These are phyloP conservation scores for Drosophila emarginata DNA, from an alignment of 2,888 invertebrate species.

Conservation along the genomic window DNA sequence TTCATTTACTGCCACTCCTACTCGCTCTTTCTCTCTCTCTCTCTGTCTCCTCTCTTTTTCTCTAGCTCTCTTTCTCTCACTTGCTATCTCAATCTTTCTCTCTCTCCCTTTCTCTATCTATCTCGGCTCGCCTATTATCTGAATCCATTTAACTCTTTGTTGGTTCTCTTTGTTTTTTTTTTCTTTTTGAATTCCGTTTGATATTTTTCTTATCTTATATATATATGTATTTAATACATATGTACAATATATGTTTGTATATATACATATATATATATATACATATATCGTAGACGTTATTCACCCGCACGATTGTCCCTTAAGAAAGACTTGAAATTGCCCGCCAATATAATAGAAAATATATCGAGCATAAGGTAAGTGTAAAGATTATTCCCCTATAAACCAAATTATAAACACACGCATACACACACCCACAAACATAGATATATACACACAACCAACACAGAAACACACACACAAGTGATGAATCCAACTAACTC, in stretches of 20 bases:
- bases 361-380: conserved; percentile 90
- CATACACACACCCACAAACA: conserved; percentile 27
- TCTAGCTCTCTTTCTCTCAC: neutral
- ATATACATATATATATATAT: conserved; percentile 37
- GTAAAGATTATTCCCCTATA: conserved; percentile 2
- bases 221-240: conserved; percentile 33
- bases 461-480: neutral
- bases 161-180: conserved; percentile 49
- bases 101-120: neutral
- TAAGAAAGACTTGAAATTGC: conserved; percentile 91
- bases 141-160: conserved; percentile 36
- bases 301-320: conserved; percentile 92
- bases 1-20: neutral
- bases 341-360: conserved; percentile 90
- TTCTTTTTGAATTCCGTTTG: conserved; percentile 67
- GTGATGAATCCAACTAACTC: neutral
- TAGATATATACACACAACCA: conserved; percentile 17
- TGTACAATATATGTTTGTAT: conserved; percentile 22
- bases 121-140: neutral
- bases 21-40: neutral
- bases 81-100: neutral
- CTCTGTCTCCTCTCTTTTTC: neutral
- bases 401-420: conserved; percentile 17
- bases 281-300: conserved; percentile 87
- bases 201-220: conserved; percentile 56